Base-by-base conservation (phyloP, 2,113 vertebrate species). In the Dicentrarchus labrax region DNA sequence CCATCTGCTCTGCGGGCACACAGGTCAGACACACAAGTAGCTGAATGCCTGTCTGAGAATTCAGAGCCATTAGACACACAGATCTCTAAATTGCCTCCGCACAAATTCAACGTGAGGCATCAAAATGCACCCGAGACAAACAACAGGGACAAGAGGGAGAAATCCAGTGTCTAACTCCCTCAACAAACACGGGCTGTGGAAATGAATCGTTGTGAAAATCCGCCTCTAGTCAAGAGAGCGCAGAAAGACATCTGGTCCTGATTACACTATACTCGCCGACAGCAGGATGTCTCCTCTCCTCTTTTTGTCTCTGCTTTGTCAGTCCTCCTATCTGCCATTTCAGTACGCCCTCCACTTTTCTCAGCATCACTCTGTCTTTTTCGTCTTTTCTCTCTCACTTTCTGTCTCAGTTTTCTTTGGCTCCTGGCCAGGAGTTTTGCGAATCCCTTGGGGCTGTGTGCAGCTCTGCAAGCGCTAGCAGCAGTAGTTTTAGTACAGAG, bases 181-280 rank as follows among this genome's bases (percentile, higher is more conserved):
- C 39, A 76, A 69, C 66, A 85, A 93, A 83, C 70, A 78, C 79
- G 9, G 39, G 15, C 75, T 13, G 72, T 76, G 62, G 59, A 78
- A 84, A 81, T 77, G 56, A 83, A 76, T 69, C 9, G 4, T 56
- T 51, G 83, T 80, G 78, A 90, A 86, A 82, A 22, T 87, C 65
- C 12, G 70, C 78, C 67, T 88, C 64, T 36, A 85, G 82, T 80
- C 82, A 87, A 84, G 82, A 93, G 67, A 90, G 80, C 39, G 56
- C 76, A 83, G 0, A 76, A 68, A 87, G 86, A 88, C 91, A 94
- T 93, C 91, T 95, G 93, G 85, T 91, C 68, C 78, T 88, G 84
- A 79, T 94, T 94, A 93, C 86, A 90, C 71, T 89, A 30, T 30
- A 83, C 82, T 88, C 88, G 76, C 78, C 91, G 93, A 94, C 85